Conservation (phyloP, 2,113 vertebrate species). For the Poicephalus gulielmi region DNA sequence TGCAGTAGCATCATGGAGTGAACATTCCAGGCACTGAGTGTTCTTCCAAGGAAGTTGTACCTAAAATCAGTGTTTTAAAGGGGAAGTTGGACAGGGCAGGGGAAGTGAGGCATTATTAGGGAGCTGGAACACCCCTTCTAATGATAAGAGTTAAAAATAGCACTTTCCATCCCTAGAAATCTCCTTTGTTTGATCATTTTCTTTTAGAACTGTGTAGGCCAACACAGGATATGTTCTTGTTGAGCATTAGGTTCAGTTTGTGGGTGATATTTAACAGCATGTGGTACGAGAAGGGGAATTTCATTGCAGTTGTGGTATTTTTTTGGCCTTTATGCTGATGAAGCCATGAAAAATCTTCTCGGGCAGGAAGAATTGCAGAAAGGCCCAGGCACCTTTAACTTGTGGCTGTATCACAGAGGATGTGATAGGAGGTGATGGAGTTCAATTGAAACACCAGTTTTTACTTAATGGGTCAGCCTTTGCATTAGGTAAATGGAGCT, state of each 20-base stretch:
- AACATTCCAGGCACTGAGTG: background rate
- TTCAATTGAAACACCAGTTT: background rate
- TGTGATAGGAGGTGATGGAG: background rate
- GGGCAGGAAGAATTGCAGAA: background rate
- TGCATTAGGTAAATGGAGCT: background rate
- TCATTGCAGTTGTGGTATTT: background rate
- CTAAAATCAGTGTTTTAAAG: background rate
- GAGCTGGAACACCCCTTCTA: fast-evolving
- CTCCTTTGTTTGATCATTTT: background rate
- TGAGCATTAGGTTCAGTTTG: fast-evolving
- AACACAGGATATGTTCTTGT: background rate
- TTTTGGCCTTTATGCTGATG: background rate
- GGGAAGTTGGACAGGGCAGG: background rate
- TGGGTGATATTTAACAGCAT: background rate
- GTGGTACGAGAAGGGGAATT: background rate
- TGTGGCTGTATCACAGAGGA: fast-evolving
- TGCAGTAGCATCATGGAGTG: background rate
- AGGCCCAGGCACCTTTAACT: background rate
- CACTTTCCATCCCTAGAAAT: background rate
- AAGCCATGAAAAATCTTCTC: background rate
- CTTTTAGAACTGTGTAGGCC: fast-evolving
- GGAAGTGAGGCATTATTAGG: background rate
- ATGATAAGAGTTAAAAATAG: background rate
- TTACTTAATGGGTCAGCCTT: background rate
- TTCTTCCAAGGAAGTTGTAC: background rate